Base-by-base conservation (phyloP, 2,888 invertebrate species). In the Drosophila mulleri region DNA sequence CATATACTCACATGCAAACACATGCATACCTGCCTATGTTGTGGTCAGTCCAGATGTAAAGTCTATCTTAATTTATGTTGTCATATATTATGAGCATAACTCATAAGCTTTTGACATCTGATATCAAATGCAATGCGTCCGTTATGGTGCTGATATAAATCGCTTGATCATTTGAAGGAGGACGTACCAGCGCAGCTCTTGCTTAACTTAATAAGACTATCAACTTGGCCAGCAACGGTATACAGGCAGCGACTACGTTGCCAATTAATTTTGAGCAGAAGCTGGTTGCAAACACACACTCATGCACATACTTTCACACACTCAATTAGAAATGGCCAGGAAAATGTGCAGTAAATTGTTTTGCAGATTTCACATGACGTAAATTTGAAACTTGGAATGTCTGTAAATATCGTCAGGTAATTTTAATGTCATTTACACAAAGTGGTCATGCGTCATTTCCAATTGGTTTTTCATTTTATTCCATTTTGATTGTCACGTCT, bases 181-280 rank as follows among this genome's bases (percentile, higher is more conserved):
- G 20, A 41, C 9, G 41, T 41, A 18, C 41, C 41, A 8, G 8
- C n/a, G n/a, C 9, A 41, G 41, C 41, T 41, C 41, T 37, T n/a
- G 35, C 41, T 16, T 47, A 20, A 44, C 20, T 62, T 74, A 74
- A 69, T 63, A 57, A 23, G 52, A 39, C 66, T 60, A 60, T 16
- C 59, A 63, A 60, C 39, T 62, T 62, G 74, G 59, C 69, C 65
- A 66, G 50, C 41, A 73, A 67, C 73, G 59, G 73, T 67, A 62
- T 16, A 18, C 48, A 18, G n/a, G n/a, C 41, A n/a, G 8, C 41
- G n/a, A 41, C n/a, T 41, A n/a, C n/a, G 41, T 41, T 9, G 39
- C 68, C 44, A 72, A 66, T 54, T 62, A 54, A 71, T 54, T 32
- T 41, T 41, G 48, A 39, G 63, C 62, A 53, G 48, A 66, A 47